Base-by-base conservation (phyloP, 2,888 invertebrate species). In the Oscheius sp. region DNA sequence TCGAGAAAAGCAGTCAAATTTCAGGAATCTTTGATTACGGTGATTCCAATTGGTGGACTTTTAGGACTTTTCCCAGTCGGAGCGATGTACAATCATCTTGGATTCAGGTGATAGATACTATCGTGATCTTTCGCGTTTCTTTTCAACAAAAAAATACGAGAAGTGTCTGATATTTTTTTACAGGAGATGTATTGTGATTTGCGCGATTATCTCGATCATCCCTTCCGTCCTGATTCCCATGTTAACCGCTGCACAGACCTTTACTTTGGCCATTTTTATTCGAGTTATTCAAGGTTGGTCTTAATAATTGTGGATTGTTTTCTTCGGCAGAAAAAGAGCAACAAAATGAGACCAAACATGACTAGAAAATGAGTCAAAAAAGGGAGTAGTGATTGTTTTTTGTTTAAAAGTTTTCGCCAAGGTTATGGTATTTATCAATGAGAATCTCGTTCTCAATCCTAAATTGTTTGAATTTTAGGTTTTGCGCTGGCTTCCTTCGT, bases 281-380 rank as follows among this genome's bases (percentile, higher is more conserved):
- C 63, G 79, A 23, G 72, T 77, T 12, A 68, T 79, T 27, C 77
- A 79, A 76, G 79, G 79, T 76, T n/a, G n/a, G n/a, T n/a, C n/a
- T n/a, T n/a, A n/a, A n/a, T n/a, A n/a, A n/a, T n/a, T n/a, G n/a
- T n/a, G n/a, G n/a, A n/a, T n/a, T n/a, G n/a, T n/a, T 17, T 37
- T 17, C 46, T 33, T n/a, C 12, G 15, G 31, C 31, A 34, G n/a
- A n/a, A n/a, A n/a, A n/a, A n/a, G n/a, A n/a, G n/a, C n/a, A n/a
- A n/a, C n/a, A n/a, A n/a, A n/a, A n/a, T n/a, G n/a, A n/a, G n/a
- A n/a, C n/a, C n/a, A n/a, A n/a, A n/a, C n/a, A n/a, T n/a, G n/a
- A n/a, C n/a, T n/a, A n/a, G n/a, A n/a, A n/a, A n/a, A n/a, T n/a
- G n/a, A n/a, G n/a, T n/a, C n/a, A n/a, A n/a, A n/a, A n/a, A n/a